phyloP scores from a whole-genome alignment of 1,140 invertebrate genomes.

The Ceratosolen fusciceps region DNA sequence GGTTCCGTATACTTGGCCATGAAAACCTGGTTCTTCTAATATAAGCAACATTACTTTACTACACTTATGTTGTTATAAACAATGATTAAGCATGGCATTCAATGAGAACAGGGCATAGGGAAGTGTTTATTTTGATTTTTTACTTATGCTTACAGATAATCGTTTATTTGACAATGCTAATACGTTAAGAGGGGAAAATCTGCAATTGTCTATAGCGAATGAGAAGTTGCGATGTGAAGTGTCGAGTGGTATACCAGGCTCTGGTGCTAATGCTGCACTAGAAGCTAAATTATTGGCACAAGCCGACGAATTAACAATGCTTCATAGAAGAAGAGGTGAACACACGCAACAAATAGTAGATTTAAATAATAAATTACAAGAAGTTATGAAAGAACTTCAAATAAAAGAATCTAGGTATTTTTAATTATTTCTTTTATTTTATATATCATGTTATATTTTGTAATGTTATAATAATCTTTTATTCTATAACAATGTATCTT shows the following conservation, averaged over 20 bases:
- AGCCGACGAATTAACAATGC: conserved; percentile 92
- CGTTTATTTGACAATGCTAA: conserved; percentile 87
- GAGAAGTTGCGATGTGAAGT: conserved; percentile 81
- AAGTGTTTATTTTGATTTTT: not conserved
- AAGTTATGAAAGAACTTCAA: conserved; percentile 84
- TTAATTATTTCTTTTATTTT: conserved; percentile 6
- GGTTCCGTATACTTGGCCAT: not conserved
- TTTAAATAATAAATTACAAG: conserved; percentile 87
- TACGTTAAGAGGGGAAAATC: conserved; percentile 83
- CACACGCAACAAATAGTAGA: conserved; percentile 94
- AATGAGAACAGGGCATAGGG: not conserved
- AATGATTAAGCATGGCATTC: not conserved
- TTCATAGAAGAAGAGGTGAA: conserved; percentile 90
- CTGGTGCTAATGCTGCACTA: conserved; percentile 71
- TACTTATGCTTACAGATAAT: conserved; percentile 79
- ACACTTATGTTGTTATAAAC: not conserved
- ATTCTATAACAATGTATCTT: conserved; percentile 33
- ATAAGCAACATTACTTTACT: not conserved
- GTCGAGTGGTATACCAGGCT: conserved; percentile 67
- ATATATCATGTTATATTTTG: conserved; percentile 24
- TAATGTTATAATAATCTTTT: not conserved
- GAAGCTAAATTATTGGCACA: conserved; percentile 89
- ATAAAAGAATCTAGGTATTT: conserved; percentile 81
- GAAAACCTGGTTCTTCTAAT: not conserved
- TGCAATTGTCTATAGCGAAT: conserved; percentile 86